Evolutionary conservation across 2,888 invertebrate genomes (phyloP).

Genomic region (Neuroscelio doddi): DNA sequence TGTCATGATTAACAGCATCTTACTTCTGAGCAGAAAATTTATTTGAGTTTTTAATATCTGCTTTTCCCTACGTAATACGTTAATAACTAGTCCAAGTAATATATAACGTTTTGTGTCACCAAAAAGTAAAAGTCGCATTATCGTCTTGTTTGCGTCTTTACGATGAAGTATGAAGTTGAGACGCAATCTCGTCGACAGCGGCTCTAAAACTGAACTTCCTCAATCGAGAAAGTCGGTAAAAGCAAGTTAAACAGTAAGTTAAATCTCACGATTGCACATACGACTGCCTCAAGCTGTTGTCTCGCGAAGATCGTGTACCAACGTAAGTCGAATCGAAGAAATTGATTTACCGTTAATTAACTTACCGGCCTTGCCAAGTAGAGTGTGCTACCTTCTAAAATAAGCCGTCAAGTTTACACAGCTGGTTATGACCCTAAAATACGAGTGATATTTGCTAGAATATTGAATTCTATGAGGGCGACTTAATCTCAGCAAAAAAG

Average conservation of each 20-base stretch:
- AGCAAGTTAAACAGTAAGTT: slow-evolving; percentile 13
- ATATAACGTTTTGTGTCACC: background rate
- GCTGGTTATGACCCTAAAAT: slow-evolving; percentile 7
- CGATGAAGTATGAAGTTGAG: background rate
- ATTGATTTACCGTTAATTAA: slow-evolving; percentile 42
- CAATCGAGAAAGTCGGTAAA: slow-evolving; percentile 21
- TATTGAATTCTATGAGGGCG: background rate
- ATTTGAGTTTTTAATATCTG: too few relatives aligned
- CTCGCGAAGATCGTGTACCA: slow-evolving; percentile 7
- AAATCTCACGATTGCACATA: slow-evolving; percentile 16
- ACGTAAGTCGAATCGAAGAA: slow-evolving; percentile 17
- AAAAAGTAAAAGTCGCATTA: slow-evolving; percentile 5
- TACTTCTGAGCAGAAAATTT: too few relatives aligned
- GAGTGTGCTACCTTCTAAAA: slow-evolving; percentile 1
- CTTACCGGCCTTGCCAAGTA: slow-evolving; percentile 16
- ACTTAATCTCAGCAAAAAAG: background rate
- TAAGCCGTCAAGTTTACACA: slow-evolving; percentile 14
- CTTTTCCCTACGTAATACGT: background rate
- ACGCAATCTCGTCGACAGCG: slow-evolving; percentile 11
- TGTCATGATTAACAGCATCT: too few relatives aligned
- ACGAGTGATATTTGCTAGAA: background rate
- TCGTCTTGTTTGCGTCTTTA: background rate
- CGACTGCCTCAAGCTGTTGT: slow-evolving; percentile 5
- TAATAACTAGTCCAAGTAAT: background rate
- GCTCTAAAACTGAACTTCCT: slow-evolving; percentile 22